Base-by-base conservation (phyloP, 2,797 vertebrate genomes). In the Rhinella marina region DNA sequence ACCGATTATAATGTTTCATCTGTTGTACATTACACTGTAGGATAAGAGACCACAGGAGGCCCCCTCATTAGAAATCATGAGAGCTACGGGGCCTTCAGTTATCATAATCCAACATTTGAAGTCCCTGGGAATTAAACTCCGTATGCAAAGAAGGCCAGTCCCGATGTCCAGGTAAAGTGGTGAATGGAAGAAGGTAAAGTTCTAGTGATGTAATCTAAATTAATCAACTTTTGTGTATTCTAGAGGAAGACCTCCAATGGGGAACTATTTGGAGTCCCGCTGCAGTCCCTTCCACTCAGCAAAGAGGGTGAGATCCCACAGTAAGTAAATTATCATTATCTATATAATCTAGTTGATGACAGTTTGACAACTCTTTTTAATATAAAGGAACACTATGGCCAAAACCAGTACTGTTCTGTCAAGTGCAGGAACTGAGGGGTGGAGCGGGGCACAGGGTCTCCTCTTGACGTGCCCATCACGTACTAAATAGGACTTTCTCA, bases 21-120 rank as follows among this genome's bases (percentile, higher is more conserved):
- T 62, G 29, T 29, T 32, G 10, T 64, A 50, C 8, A 23, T 61
- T 80, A 59, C 19, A 2, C 62, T 76, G 14, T 62, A 84, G 82
- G 54, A 84, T 32, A 27, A 48, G 29, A 0, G 62, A 32, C 57
- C 27, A 29, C 17, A 19, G 7, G 23, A 29, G 29, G 41, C 70
- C 68, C 19, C 52, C 7, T 19, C 29, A 50, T n/a, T 84, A 25
- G 29, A 25, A 9, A 76, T 23, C 79, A 89, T 89, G 88, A 86
- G 88, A 76, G 80, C 84, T 16, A 77, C 88, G 1, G 84, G 89
- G 8, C 57, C 83, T 2, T 81, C 85, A 0, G 12, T 14, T 0
- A 81, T 72, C 1, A 76, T 92, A 14, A 8, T 88, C 41, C 86
- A 66, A 9, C 87, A 90, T 54, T 87, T 92, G 11, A 61, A 79